Evolutionary conservation across 2,888 invertebrate genomes (phyloP), one percentile per base, ranked within the genome.

Genomic region (Trissolcus brochymenae): DNA sequence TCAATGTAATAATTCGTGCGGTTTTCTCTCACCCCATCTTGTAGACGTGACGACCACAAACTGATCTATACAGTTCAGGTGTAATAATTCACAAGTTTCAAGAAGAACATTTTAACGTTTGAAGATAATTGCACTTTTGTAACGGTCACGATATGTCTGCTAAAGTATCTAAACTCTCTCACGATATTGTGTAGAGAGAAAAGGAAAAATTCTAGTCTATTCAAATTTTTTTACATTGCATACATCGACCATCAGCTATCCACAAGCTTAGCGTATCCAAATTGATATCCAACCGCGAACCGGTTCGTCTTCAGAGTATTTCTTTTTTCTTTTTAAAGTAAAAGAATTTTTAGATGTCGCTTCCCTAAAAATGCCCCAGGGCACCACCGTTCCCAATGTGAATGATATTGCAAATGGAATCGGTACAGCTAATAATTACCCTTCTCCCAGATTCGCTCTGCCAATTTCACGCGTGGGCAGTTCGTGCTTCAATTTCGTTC

Each of bases 361-460:
- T 64, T 67, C 78, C 78, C 75, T 53, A 67, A 78, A 75, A 75
- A 67, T 72, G 75, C 68, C 75, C 53, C 55, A 60, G 78, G 67
- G 66, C 29, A 53, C 29, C 67, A 59, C 54, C 53, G 67, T 64
- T 78, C 64, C 54, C 67, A 68, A 70, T 74, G 74, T 64, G 74
- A 78, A 78, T 71, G 74, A 67, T 76, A 80, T 75, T 71, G 77
- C 65, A 78, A 67, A 79, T 81, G 79, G 80, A 85, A 86, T 86
- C 83, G 81, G 80, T 82, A 84, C 80, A 70, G 85, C 85, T 87
- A 87, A 87, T 88, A 87, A 87, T 88, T 86, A 85, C 86, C 86
- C 83, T 81, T 84, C 86, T 85, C 81, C 76, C 61, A 76, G 76
- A 77, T 74, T 79, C 73, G 72, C 64, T 73, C 76, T 74, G 76